Percentiles rank a stretch among this genome's conserved stretches.
Conservation (phyloP, 2,888 invertebrate species). For the Therioaphis trifolii region DNA sequence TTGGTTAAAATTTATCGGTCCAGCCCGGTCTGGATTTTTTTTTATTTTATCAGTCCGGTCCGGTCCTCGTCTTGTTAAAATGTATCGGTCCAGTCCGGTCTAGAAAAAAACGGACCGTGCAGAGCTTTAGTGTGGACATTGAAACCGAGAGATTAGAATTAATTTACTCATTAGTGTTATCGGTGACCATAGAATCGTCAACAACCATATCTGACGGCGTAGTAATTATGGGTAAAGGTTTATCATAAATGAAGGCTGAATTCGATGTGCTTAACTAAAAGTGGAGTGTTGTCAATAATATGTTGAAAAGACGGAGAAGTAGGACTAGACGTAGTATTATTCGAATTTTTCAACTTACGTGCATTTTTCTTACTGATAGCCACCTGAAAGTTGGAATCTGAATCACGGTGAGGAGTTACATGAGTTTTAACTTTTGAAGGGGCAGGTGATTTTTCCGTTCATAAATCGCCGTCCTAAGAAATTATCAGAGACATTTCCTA, state of each 20-base stretch:
- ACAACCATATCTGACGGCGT: not conserved
- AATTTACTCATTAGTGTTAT: not conserved
- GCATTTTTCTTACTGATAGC: not conserved
- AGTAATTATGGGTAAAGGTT: not conserved
- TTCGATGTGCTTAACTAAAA: not conserved
- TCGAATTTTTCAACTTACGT: not conserved
- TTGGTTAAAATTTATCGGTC: too few relatives aligned
- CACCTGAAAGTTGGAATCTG: not conserved
- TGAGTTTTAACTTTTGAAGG: not conserved
- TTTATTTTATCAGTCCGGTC: too few relatives aligned
- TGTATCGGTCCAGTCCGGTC: too few relatives aligned
- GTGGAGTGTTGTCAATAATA: not conserved
- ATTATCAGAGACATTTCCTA: too few relatives aligned
- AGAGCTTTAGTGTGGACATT: not conserved
- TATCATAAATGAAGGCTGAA: not conserved
- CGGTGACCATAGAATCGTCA: not conserved
- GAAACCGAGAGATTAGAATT: not conserved
- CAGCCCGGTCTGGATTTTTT: too few relatives aligned
- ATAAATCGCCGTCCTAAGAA: not conserved
- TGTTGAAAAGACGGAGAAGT: not conserved
- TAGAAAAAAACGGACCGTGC: too few relatives aligned
- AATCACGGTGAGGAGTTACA: not conserved
- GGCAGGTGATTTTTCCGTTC: not conserved
- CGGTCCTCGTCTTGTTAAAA: too few relatives aligned
- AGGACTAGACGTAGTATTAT: conserved; percentile 4